Evolutionary conservation across 2,797 vertebrate genomes (phyloP).

Genomic region (Hyperoplus immaculatus): DNA sequence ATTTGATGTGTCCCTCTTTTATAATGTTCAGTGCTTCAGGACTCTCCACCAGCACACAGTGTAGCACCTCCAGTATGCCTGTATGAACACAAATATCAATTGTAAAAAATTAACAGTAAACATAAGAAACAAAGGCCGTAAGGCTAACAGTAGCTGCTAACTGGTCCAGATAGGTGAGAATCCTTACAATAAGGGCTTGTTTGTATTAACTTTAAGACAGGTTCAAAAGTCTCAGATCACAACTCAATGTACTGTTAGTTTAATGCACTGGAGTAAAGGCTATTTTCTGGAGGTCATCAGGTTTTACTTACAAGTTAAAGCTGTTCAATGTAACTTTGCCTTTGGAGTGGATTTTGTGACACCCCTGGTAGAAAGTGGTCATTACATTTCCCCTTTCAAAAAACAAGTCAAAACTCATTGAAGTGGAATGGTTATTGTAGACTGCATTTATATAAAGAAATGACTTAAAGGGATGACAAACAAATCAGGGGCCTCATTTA

Average conservation of each 20-base stretch:
- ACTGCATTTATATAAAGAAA: no score
- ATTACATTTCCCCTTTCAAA: no score
- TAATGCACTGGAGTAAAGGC: background rate
- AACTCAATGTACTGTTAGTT: no score
- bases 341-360: no score
- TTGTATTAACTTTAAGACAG: background rate
- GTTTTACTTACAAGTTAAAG: background rate
- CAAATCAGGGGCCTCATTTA: no score
- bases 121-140: background rate
- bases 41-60: conserved; percentile 97
- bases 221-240: background rate
- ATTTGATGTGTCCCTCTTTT: conserved; percentile 97
- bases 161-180: background rate
- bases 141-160: background rate
- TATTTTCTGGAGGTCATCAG: no score
- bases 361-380: no score
- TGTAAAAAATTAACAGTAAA: background rate
- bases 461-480: no score
- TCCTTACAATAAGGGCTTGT: background rate
- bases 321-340: background rate
- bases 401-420: no score
- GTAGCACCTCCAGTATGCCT: conserved; percentile 97
- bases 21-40: conserved; percentile 97
- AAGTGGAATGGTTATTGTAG: no score
- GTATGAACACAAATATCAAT: conserved; percentile 13